phyloP scores from a whole-genome alignment of 2,797 vertebrate species.

The Hipposideros larvatus region DNA sequence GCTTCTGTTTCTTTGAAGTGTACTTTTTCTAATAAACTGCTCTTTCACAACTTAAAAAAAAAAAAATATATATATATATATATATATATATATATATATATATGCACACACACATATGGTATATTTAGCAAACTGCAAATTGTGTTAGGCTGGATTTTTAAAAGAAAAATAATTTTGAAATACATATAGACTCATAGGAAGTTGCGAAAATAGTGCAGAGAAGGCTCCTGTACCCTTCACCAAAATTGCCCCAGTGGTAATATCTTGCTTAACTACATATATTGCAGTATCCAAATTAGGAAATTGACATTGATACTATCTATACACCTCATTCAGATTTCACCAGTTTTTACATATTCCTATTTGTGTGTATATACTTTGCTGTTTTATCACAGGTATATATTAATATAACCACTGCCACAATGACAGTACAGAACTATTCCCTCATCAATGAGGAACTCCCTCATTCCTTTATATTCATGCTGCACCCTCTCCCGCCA shows the following conservation, averaged over 20 bases:
- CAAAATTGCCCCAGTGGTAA: neutral
- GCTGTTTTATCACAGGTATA: neutral
- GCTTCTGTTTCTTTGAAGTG: no score
- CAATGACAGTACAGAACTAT: neutral
- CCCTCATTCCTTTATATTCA: neutral
- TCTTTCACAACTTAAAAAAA: no score
- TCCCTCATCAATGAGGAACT: neutral
- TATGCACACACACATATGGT: neutral
- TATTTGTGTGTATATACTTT: neutral
- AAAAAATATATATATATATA: no score
- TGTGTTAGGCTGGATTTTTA: neutral
- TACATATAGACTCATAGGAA: neutral
- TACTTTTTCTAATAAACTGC: no score
- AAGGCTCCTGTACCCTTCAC: neutral
- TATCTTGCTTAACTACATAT: constrained; percentile 15
- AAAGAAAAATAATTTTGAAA: constrained; percentile 15
- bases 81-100: no score
- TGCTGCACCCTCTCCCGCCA: fast-evolving
- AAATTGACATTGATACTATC: constrained; percentile 5
- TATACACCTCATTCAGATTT: neutral
- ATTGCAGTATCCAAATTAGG: neutral
- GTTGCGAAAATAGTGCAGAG: constrained; percentile 10
- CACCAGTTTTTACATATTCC: neutral
- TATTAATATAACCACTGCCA: neutral
- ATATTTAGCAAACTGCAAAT: constrained; percentile 15